Percentiles rank a stretch among this genome's conserved stretches.
phyloP scores from a whole-genome alignment of 2,797 vertebrate genomes.

The Coccyzus lansbergi region DNA sequence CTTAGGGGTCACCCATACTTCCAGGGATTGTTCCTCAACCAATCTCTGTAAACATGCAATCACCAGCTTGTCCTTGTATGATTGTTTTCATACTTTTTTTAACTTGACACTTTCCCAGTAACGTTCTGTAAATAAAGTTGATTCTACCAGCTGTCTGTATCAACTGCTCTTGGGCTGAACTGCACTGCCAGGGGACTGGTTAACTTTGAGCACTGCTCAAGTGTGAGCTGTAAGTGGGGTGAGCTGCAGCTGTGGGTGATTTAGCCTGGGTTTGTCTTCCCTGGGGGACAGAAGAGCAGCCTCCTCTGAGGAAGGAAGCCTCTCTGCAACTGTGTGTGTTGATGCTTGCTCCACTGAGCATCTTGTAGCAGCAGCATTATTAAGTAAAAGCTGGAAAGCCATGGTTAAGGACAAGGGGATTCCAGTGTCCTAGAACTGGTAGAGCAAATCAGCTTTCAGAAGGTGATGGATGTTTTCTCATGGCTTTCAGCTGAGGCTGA shows the following conservation, averaged over 20 bases:
- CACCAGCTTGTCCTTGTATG: slow-evolving; percentile 67
- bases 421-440: accelerated
- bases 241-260: not conserved
- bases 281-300: accelerated
- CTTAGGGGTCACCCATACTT: slow-evolving; percentile 17
- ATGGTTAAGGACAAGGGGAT: accelerated
- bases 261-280: too few species aligned
- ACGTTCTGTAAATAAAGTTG: slow-evolving; percentile 76
- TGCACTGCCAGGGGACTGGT: too few species aligned
- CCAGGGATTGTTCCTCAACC: slow-evolving; percentile 35
- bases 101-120: slow-evolving; percentile 68
- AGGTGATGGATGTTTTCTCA: accelerated
- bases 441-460: not conserved
- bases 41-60: slow-evolving; percentile 63
- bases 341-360: not conserved
- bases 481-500: not conserved
- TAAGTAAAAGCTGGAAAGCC: not conserved
- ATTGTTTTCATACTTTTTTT: slow-evolving; percentile 74
- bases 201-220: not conserved
- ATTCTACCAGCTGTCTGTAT: slow-evolving; percentile 67
- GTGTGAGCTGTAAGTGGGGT: not conserved
- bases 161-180: not conserved
- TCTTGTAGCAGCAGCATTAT: not conserved
- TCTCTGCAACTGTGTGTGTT: not conserved
- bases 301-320: not conserved